Evolutionary conservation across 2,888 invertebrate genomes (phyloP).

Genomic region (Dascillus cervinus): DNA sequence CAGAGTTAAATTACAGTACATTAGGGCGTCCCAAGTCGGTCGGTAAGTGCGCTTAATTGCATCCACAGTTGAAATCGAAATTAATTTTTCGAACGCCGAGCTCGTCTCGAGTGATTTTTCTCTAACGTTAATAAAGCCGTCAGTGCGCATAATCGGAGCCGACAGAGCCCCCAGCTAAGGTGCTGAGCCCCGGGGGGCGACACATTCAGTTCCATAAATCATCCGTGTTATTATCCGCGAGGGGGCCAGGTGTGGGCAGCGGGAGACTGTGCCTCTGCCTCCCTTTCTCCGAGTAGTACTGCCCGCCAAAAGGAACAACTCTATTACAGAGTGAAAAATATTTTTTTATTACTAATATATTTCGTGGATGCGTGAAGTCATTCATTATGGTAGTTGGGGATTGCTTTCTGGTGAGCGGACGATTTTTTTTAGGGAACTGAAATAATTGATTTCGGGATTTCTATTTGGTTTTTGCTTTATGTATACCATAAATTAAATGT

Average conservation of each 20-base stretch:
- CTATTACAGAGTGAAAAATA: conserved; percentile 20
- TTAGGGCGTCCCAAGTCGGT: too few species aligned
- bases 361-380: conserved; percentile 14
- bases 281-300: conserved; percentile 9
- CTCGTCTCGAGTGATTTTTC: conserved; percentile 26
- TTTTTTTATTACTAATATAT: conserved; percentile 17
- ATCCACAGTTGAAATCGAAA: too few species aligned
- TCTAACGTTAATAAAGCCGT: conserved; percentile 30
- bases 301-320: conserved; percentile 18
- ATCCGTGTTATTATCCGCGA: conserved; percentile 34
- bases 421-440: conserved; percentile 2
- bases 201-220: conserved; percentile 36
- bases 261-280: conserved; percentile 17
- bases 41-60: too few species aligned
- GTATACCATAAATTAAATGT: too few species aligned
- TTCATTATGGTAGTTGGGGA: conserved; percentile 13
- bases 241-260: conserved; percentile 32
- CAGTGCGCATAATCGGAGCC: conserved; percentile 29
- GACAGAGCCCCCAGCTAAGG: conserved; percentile 28
- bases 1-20: too few species aligned
- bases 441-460: too few species aligned
- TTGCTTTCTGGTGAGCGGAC: conserved; percentile 3
- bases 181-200: conserved; percentile 33
- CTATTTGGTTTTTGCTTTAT: too few species aligned
- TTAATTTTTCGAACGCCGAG: conserved; percentile 37